These are phyloP conservation scores for Rhabdomys dilectus DNA, from an alignment of 2,113 vertebrate genomes.

Conservation along the genomic window DNA sequence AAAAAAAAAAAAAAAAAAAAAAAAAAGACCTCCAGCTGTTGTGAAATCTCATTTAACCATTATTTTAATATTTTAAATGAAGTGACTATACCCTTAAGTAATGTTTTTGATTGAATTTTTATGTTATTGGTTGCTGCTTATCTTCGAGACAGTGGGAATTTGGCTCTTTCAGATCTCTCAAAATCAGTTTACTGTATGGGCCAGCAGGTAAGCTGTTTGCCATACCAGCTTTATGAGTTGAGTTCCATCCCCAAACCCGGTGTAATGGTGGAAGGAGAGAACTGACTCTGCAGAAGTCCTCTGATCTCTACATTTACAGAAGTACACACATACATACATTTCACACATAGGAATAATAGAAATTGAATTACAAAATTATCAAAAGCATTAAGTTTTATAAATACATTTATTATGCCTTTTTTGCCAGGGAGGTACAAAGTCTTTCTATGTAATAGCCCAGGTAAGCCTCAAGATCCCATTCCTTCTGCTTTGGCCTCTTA, in stretches of 20 bases:
- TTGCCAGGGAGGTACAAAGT: not conserved
- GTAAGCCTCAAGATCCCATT: not conserved
- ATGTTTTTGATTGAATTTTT: constrained; percentile 17
- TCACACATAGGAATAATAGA: not conserved
- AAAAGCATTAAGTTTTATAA: not conserved
- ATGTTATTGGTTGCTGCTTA: not conserved
- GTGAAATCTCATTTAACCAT: not conserved
- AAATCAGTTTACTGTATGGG: not conserved
- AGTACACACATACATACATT: too few species aligned
- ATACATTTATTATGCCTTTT: not conserved
- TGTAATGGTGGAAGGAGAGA: not conserved
- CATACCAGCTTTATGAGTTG: not conserved
- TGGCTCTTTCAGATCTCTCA: not conserved
- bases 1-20: too few species aligned
- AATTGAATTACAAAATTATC: not conserved
- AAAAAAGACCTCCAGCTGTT: not conserved
- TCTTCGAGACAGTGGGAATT: constrained; percentile 1
- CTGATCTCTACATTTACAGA: not conserved
- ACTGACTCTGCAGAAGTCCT: not conserved
- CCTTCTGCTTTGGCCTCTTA: not conserved
- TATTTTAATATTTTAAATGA: constrained; percentile 25
- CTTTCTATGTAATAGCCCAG: not conserved
- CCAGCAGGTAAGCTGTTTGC: not conserved
- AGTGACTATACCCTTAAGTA: not conserved
- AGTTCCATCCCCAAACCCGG: not conserved